phyloP scores from a whole-genome alignment of 2,113 vertebrate species.

The Pteruthius melanotis region DNA sequence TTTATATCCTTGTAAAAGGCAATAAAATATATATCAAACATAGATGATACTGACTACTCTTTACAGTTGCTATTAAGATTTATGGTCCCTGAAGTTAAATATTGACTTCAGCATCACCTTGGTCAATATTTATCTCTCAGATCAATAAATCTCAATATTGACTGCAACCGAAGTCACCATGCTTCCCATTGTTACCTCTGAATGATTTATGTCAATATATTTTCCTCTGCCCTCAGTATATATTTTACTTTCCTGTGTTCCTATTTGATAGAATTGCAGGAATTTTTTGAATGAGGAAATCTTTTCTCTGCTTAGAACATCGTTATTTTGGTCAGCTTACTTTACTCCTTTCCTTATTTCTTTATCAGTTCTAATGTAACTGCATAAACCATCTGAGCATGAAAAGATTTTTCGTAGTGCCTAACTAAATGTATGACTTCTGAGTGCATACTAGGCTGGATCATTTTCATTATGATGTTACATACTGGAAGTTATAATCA shows the following conservation, averaged over 20 bases:
- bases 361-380: not conserved
- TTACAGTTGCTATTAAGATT: constrained; percentile 59
- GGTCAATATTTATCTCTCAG: constrained; percentile 56
- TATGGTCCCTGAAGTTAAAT: constrained; percentile 60
- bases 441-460: not conserved
- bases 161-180: constrained; percentile 12
- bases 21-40: constrained; percentile 36
- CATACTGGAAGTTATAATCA: constrained; percentile 13
- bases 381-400: not conserved
- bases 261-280: not conserved
- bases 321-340: not conserved
- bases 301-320: not conserved
- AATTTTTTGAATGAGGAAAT: not conserved
- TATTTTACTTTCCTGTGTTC: not conserved
- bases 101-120: constrained; percentile 49
- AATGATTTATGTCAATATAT: constrained; percentile 14
- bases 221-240: not conserved
- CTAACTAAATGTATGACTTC: constrained; percentile 6
- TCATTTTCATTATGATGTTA: constrained; percentile 35
- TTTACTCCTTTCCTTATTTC: not conserved
- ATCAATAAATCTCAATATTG: constrained; percentile 50
- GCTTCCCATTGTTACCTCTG: not conserved
- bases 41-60: constrained; percentile 28
- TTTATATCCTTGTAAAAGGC: constrained; percentile 38
- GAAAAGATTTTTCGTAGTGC: not conserved